These are phyloP conservation scores for Pangasianodon hypophthalmus DNA, from an alignment of 2,113 vertebrate genomes.

Conservation along the genomic window DNA sequence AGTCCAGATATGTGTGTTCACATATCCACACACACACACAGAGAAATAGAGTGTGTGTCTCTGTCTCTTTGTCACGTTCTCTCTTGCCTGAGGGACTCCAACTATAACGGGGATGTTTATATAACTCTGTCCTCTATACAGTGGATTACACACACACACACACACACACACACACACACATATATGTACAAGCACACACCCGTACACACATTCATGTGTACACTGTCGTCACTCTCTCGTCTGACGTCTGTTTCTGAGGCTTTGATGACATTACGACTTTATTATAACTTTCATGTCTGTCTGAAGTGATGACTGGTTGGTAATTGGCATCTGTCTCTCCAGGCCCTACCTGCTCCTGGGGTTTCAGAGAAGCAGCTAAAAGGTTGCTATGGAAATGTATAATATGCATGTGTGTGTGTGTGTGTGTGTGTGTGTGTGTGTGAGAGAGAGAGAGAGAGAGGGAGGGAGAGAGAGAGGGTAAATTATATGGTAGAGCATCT, in stretches of 20 bases:
- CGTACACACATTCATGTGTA: not conserved
- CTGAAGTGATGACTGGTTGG: not conserved
- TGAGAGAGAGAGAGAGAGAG: not conserved
- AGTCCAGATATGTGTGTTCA: not conserved
- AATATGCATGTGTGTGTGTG: conserved; percentile 7
- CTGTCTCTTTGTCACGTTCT: not conserved
- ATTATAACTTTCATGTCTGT: conserved; percentile 14
- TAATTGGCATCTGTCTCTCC: not conserved
- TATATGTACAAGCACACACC: not conserved
- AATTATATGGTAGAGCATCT: conserved; percentile 34
- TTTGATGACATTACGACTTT: conserved; percentile 10
- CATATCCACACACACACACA: not conserved
- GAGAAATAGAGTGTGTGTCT: not conserved
- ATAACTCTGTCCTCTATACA: conserved; percentile 33
- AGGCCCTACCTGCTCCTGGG: not conserved
- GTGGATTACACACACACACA: not conserved
- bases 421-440: conserved; percentile 2
- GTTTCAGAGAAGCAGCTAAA: conserved; percentile 6
- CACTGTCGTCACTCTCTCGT: not conserved
- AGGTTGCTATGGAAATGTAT: conserved; percentile 40
- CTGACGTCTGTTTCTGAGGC: not conserved
- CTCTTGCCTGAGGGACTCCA: conserved; percentile 24
- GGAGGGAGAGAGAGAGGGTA: not conserved
- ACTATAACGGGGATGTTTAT: conserved; percentile 45
- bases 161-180: not conserved